Evolutionary conservation across 2,888 invertebrate species (phyloP).

Genomic region (Autographa gamma): DNA sequence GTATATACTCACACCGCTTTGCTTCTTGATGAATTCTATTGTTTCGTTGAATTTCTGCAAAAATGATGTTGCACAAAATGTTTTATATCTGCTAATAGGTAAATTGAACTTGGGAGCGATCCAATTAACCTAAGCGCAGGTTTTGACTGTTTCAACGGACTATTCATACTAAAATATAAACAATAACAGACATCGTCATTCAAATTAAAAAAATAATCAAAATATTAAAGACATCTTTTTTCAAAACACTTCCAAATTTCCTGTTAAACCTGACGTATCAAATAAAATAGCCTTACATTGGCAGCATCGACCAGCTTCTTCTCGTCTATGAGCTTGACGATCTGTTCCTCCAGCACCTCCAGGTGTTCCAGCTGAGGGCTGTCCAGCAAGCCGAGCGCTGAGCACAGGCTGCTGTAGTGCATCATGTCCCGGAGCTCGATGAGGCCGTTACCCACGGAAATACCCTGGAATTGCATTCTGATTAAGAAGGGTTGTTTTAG

Average conservation of each 20-base stretch:
- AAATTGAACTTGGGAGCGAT: too few species aligned
- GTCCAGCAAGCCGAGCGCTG: slow-evolving; percentile 82
- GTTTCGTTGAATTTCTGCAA: slow-evolving; percentile 76
- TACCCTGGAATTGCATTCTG: slow-evolving; percentile 68
- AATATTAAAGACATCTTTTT: too few species aligned
- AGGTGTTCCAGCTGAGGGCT: slow-evolving; percentile 56
- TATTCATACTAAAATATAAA: too few species aligned
- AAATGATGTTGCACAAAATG: too few species aligned
- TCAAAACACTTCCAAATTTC: too few species aligned
- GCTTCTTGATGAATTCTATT: slow-evolving; percentile 71
- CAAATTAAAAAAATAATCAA: too few species aligned
- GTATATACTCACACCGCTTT: slow-evolving; percentile 67
- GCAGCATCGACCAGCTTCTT: slow-evolving; percentile 80
- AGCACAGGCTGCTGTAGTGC: slow-evolving; percentile 80
- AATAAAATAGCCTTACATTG: slow-evolving; percentile 61
- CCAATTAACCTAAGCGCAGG: too few species aligned
- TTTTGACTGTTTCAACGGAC: too few species aligned
- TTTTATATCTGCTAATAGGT: too few species aligned
- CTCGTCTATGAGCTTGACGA: slow-evolving; percentile 70
- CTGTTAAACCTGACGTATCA: neutral
- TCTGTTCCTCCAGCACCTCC: slow-evolving; percentile 73
- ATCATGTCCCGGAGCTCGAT: slow-evolving; percentile 83
- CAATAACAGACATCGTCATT: too few species aligned
- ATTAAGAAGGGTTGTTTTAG: neutral
- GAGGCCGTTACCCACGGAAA: slow-evolving; percentile 84